Base-by-base conservation (phyloP, 2,113 vertebrate genomes). In the Burhinus oedicnemus region DNA sequence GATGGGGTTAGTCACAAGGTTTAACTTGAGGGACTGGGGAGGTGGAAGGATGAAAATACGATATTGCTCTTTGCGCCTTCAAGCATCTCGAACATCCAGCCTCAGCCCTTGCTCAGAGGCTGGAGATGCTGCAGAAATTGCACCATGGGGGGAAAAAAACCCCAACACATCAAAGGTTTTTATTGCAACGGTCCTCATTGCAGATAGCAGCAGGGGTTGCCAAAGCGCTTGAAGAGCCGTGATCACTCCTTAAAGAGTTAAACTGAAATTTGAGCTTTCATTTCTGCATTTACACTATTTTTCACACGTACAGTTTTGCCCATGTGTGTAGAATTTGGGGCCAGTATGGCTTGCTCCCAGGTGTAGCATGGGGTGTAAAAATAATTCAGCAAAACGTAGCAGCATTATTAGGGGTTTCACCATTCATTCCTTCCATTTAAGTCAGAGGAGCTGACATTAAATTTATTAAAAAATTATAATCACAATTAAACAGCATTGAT, bases 261-360 rank as follows among this genome's bases (percentile, higher is more conserved):
- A 49, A 49, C 23, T 47, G 40, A 57, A 83, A 25, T 25, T 15
- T 57, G 54, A 70, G 80, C 32, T 83, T 81, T 45, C n/a, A 49
- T 95, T 85, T 85, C 36, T 79, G 74, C 27, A 4, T 88, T 51
- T 64, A 0, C 9, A 3, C 12, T 32, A 2, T 4, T 88, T 75
- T 55, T 85, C 5, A 6, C 2, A 2, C 0, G 0, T 23, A 1
- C 6, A 14, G 51, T 76, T 90, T 58, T 71, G 25, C 40, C 27
- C 11, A 1, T 6, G 36, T 20, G 2, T 47, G 42, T 55, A 17
- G 49, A 72, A 40, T 68, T 44, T 47, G 62, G 20, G 57, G 23
- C 21, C 25, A 12, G 40, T 15, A 13, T 49, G 26, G 6, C 36
- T 93, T 68, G 44, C 42, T 79, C 10, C 61, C 32, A 17, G 60